Percentiles rank a stretch among this genome's conserved stretches.
These are phyloP conservation scores for Gallinago undulata DNA, from an alignment of 2,113 vertebrate genomes.

Conservation along the genomic window DNA sequence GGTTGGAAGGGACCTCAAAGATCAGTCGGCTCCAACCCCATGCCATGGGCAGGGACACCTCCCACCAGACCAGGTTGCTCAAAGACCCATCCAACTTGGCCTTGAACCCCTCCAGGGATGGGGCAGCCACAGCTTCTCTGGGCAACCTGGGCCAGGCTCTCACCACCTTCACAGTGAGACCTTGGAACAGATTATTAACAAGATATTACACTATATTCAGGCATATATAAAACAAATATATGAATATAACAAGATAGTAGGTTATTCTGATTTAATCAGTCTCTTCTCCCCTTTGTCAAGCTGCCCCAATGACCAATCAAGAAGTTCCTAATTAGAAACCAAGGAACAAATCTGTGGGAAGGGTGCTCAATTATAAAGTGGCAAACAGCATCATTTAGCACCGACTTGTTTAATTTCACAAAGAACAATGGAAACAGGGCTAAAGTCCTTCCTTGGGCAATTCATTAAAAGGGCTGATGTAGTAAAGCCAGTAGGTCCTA, in stretches of 20 bases:
- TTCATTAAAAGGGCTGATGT: neutral
- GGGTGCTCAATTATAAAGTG: neutral
- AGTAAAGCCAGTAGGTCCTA: accelerated
- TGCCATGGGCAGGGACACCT: neutral
- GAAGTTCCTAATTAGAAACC: neutral
- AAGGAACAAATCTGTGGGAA: neutral
- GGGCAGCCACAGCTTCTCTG: neutral
- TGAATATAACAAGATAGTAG: neutral
- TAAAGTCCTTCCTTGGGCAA: neutral
- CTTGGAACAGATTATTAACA: neutral
- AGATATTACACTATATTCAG: neutral
- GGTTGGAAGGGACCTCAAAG: neutral
- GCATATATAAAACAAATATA: neutral
- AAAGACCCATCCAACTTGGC: neutral
- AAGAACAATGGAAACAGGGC: neutral
- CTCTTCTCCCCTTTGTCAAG: neutral
- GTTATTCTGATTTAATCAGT: neutral
- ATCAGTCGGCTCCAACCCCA: neutral
- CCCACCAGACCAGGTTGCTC: neutral
- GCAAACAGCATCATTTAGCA: neutral
- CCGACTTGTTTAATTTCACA: neutral
- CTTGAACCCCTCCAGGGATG: neutral
- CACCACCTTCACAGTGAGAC: neutral
- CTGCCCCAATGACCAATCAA: neutral
- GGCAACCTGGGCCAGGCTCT: neutral